A percentile compares a stretch with the other conserved stretches of the same genome.
phyloP scores from a whole-genome alignment of 2,888 invertebrate species.

The Lithophane semibrunnea region DNA sequence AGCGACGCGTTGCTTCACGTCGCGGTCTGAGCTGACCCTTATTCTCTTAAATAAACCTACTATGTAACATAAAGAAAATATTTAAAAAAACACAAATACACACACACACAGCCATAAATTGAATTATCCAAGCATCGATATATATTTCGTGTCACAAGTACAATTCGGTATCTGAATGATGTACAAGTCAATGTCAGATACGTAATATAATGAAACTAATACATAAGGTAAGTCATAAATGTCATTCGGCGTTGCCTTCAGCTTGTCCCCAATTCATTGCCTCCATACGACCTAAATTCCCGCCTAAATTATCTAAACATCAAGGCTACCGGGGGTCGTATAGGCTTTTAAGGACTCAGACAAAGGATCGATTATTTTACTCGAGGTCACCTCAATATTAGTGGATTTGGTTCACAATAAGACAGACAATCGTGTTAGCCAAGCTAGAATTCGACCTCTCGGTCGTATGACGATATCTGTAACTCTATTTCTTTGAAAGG shows the following conservation, averaged over 20 bases:
- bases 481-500: slow-evolving; percentile 5
- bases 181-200: slow-evolving; percentile 10
- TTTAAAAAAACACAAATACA: not conserved
- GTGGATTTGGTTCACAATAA: slow-evolving; percentile 51
- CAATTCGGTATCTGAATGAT: slow-evolving; percentile 11
- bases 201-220: slow-evolving; percentile 37
- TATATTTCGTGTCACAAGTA: not conserved
- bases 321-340: slow-evolving; percentile 74
- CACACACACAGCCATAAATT: not conserved
- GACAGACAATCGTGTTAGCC: slow-evolving; percentile 45
- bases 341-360: slow-evolving; percentile 67
- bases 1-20: too few species aligned
- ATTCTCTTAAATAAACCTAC: not conserved
- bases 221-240: slow-evolving; percentile 50
- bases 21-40: too few species aligned
- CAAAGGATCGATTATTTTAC: slow-evolving; percentile 59
- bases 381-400: slow-evolving; percentile 57
- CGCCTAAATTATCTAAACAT: slow-evolving; percentile 77
- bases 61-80: not conserved
- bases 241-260: slow-evolving; percentile 51
- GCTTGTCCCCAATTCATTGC: slow-evolving; percentile 61
- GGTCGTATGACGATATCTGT: slow-evolving; percentile 5
- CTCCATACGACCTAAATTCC: slow-evolving; percentile 78
- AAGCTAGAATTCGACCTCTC: slow-evolving; percentile 13
- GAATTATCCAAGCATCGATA: not conserved